Evolutionary conservation across 2,888 invertebrate genomes (phyloP), one percentile per base, ranked within the genome.

Genomic region (Pemphredon lugubris): DNA sequence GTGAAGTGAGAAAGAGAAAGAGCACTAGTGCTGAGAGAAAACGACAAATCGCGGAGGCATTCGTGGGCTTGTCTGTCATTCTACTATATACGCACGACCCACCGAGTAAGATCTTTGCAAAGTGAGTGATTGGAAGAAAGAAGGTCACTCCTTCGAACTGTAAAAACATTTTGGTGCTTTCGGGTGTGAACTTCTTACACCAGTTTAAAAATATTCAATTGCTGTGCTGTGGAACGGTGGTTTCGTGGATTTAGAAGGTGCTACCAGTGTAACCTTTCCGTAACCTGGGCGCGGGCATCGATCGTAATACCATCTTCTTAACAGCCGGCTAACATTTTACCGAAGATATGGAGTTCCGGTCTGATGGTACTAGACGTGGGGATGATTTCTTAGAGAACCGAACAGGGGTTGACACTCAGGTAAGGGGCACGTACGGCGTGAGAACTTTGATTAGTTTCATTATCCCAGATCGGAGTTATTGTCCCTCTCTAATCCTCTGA

Each of bases 321-420:
- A 40, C 50, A 60, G 42, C 65, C 75, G 60, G 55, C 60, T 39
- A 57, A 67, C 65, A 77, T 60, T 77, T 67, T 68, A 65, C 59
- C 63, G 76, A 26, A 48, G 54, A 53, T 57, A 82, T 79, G 81
- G 81, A 77, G 55, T 70, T 74, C 72, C 81, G 77, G 79, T 79
- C 68, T 67, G 40, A 58, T 63, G 68, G 77, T 59, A 73, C 70
- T 60, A 77, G 78, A 50, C 76, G 83, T 78, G 86, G 86, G 75
- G 86, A 87, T 65, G 88, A 88, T 66, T 70, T 74, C 60, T 73
- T 79, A 58, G 87, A 88, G 74, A 86, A 83, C 80, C 88, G 86
- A 69, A 88, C 83, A 74, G 86, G 82, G 68, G 74, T 69, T 63
- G 75, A 67, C 69, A 57, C 70, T 81, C 82, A 82, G 88, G 88